Evolutionary conservation across 2,113 vertebrate genomes (phyloP).

Genomic region (Bufo bufo): DNA sequence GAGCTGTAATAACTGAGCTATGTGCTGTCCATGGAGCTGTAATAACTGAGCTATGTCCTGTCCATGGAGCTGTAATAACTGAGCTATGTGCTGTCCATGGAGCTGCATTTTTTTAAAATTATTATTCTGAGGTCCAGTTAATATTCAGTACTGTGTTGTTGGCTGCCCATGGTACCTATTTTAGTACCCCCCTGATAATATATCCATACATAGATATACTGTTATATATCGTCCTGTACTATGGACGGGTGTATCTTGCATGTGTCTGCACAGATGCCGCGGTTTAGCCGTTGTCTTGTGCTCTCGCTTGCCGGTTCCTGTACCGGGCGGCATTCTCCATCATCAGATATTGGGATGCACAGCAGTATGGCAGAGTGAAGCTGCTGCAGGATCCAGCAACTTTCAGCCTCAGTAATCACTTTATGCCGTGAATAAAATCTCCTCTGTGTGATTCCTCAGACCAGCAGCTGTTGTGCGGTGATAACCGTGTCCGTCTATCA

Average conservation of each 20-base stretch:
- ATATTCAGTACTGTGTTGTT: too few species aligned
- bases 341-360: constrained; percentile 45
- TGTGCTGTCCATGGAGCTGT: too few species aligned
- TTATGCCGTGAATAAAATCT: constrained; percentile 37
- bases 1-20: too few species aligned
- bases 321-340: neutral
- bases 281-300: neutral
- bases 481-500: constrained; percentile 39
- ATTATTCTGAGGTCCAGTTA: too few species aligned
- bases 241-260: neutral
- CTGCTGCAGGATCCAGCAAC: constrained; percentile 6
- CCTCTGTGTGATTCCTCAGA: constrained; percentile 19
- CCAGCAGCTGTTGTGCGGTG: constrained; percentile 19
- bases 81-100: neutral
- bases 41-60: too few species aligned
- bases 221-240: neutral
- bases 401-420: constrained; percentile 29
- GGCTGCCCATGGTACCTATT: neutral
- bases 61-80: too few species aligned
- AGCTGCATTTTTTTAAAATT: neutral
- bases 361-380: constrained; percentile 43
- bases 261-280: neutral
- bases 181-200: neutral
- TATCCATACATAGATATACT: neutral
- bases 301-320: neutral